Conservation (phyloP, 2,113 vertebrate genomes). For the Grallaria varia region DNA sequence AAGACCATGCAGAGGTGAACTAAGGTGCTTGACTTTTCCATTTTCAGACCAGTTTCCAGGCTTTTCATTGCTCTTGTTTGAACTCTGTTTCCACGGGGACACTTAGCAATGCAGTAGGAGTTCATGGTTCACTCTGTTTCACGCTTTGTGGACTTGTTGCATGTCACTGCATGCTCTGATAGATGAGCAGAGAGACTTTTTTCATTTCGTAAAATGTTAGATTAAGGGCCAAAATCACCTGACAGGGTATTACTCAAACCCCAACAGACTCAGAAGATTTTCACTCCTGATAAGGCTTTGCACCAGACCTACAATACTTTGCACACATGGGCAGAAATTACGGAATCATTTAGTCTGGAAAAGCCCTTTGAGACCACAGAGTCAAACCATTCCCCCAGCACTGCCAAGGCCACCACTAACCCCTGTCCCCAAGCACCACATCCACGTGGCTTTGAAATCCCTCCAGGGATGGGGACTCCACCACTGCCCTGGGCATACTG, state of each 20-base stretch:
- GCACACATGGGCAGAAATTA: not conserved
- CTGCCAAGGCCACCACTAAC: not conserved
- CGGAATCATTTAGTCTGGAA: not conserved
- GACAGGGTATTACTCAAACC: not conserved
- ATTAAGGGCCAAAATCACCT: not conserved
- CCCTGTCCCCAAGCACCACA: not conserved
- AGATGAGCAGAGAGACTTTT: not conserved
- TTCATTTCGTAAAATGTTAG: not conserved
- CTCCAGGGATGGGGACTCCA: too few relatives aligned
- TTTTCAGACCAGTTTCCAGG: not conserved
- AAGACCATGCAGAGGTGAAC: accelerated
- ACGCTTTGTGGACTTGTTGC: not conserved
- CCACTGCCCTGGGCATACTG: accelerated
- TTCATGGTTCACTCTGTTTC: not conserved
- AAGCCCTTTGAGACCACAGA: accelerated
- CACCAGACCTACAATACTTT: not conserved
- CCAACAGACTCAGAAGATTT: not conserved
- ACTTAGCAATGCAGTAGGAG: not conserved
- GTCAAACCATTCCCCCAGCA: not conserved
- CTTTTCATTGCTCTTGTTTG: not conserved
- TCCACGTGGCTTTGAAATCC: accelerated
- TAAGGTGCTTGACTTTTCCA: not conserved
- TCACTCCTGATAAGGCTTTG: not conserved
- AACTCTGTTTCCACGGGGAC: not conserved
- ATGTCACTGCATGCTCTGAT: not conserved